Conservation (phyloP, 2,797 vertebrate species). For the Benthosema pterotum region DNA sequence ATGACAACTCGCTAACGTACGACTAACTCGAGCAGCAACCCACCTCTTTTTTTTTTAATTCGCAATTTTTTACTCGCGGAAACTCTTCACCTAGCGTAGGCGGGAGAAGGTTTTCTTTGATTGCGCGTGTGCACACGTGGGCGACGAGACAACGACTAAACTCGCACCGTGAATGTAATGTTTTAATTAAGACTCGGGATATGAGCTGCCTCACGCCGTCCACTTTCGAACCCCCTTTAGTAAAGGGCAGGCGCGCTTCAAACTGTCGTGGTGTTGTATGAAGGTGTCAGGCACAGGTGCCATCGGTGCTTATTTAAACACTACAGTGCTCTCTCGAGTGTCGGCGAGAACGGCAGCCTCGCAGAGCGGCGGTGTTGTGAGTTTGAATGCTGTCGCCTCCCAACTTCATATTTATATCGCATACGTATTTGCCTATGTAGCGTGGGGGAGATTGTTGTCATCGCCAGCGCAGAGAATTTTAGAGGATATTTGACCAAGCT, state of each 20-base stretch:
- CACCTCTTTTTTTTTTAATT: too few relatives aligned
- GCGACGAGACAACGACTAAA: too few relatives aligned
- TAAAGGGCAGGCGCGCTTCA: constrained; percentile 32
- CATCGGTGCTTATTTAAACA: constrained; percentile 36
- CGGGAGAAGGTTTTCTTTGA: neutral
- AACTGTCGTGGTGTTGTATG: constrained; percentile 32
- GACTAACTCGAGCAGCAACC: neutral
- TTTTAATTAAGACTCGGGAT: constrained; percentile 21
- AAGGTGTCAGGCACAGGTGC: constrained; percentile 47
- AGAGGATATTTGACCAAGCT: too few relatives aligned
- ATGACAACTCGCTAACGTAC: neutral
- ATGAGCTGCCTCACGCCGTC: constrained; percentile 23
- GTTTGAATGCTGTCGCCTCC: too few relatives aligned
- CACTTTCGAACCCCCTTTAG: constrained; percentile 24
- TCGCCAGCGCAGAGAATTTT: constrained; percentile 28
- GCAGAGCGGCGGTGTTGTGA: neutral
- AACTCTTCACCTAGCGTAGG: neutral
- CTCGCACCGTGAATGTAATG: constrained; percentile 48
- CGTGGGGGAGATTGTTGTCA: constrained; percentile 62
- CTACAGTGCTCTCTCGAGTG: constrained; percentile 44
- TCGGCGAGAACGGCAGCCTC: constrained; percentile 27
- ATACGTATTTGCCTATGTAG: too few relatives aligned
- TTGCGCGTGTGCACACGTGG: too few relatives aligned
- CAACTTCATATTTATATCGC: too few relatives aligned
- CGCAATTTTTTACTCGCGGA: neutral